Percentiles rank a stretch among this genome's conserved stretches.
These are phyloP conservation scores for Labeo calbasu DNA, from an alignment of 2,797 vertebrate genomes.

Conservation along the genomic window DNA sequence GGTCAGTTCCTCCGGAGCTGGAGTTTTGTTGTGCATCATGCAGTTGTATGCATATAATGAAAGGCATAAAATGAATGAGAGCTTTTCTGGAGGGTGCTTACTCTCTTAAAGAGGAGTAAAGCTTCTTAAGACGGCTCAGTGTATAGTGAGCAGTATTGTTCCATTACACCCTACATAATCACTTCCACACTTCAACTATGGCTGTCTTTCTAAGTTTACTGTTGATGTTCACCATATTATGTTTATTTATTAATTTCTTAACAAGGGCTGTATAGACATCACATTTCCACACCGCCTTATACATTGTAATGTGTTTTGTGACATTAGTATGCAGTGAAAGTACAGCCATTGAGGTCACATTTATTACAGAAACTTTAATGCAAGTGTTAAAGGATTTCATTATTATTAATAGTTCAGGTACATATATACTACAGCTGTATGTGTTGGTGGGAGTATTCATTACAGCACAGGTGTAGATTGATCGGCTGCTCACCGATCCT, in stretches of 20 bases:
- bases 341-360: neutral
- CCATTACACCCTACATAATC: slow-evolving; percentile 25
- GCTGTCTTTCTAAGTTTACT: neutral
- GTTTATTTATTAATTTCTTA: neutral
- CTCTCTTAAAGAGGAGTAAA: slow-evolving; percentile 79
- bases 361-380: neutral
- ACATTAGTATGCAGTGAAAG: neutral
- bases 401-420: neutral
- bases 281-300: neutral
- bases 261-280: too few species aligned
- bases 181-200: neutral
- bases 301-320: neutral
- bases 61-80: neutral
- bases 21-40: neutral
- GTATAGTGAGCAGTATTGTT: slow-evolving; percentile 80
- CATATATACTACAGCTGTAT: neutral
- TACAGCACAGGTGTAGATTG: slow-evolving; percentile 46
- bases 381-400: neutral
- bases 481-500: slow-evolving; percentile 70
- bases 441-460: neutral
- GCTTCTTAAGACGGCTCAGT: slow-evolving; percentile 85
- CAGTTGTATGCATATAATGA: neutral
- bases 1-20: neutral
- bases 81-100: neutral
- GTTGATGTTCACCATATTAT: neutral